These are phyloP conservation scores for Gallinago media DNA, from an alignment of 2,113 vertebrate genomes.

Conservation along the genomic window DNA sequence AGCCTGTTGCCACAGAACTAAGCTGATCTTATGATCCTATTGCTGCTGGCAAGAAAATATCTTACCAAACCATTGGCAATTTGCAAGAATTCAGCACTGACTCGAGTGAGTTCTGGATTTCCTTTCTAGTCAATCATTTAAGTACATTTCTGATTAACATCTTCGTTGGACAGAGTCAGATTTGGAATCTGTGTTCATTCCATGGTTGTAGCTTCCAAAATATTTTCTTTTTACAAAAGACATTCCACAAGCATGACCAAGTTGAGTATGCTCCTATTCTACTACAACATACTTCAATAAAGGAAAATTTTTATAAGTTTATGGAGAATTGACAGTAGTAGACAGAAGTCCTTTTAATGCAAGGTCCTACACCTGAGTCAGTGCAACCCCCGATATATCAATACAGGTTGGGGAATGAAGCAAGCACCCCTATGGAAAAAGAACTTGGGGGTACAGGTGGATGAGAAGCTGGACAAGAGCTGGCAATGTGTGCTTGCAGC, in stretches of 20 bases:
- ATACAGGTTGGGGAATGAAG: neutral
- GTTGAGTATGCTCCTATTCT: neutral
- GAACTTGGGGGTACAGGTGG: neutral
- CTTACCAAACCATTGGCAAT: neutral
- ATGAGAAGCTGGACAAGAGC: neutral
- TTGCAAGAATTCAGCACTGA: constrained; percentile 51
- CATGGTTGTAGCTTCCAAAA: constrained; percentile 26
- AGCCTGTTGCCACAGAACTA: constrained; percentile 5
- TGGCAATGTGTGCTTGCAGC: neutral
- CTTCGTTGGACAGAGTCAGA: neutral
- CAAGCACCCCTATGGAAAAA: neutral
- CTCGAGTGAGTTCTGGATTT: neutral
- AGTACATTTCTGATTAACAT: neutral
- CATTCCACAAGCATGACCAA: constrained; percentile 15
- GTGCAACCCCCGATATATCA: neutral
- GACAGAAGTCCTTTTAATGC: neutral
- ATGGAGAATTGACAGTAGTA: neutral
- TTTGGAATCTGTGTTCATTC: constrained; percentile 10
- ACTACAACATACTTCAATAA: neutral
- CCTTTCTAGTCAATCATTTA: neutral
- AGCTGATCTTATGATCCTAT: constrained; percentile 33
- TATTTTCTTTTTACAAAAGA: constrained; percentile 13
- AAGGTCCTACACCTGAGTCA: neutral
- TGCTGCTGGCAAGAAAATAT: constrained; percentile 18
- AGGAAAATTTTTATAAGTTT: neutral